Evolutionary conservation across 2,888 invertebrate species (phyloP).

Genomic region (Oasisia sp.): DNA sequence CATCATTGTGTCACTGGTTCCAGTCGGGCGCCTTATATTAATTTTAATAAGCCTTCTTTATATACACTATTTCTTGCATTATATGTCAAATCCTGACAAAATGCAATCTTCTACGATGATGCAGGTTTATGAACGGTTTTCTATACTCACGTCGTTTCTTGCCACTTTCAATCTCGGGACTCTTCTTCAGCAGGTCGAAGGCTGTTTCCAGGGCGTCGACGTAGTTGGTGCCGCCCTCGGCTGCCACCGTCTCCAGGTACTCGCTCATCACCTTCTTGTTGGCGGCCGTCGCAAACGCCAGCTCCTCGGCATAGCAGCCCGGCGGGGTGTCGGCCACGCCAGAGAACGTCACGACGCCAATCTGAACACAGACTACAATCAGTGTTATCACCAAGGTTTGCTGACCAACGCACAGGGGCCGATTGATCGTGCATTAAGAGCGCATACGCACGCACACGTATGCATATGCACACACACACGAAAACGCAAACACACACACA

Average conservation of each 20-base stretch:
- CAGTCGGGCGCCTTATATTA: no score
- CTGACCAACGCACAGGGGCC: no score
- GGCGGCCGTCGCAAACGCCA: neutral
- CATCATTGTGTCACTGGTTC: no score
- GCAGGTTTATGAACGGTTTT: neutral
- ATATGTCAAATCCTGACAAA: no score
- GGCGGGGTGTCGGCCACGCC: neutral
- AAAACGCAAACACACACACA: no score
- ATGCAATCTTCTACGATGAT: neutral
- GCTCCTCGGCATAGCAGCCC: neutral
- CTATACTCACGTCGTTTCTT: neutral
- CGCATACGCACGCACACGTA: no score
- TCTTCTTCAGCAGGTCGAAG: neutral
- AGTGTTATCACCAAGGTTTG: neutral
- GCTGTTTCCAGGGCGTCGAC: neutral
- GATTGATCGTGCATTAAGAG: no score
- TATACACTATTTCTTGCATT: no score
- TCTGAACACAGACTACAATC: neutral
- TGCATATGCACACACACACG: no score
- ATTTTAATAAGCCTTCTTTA: no score
- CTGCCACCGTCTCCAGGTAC: neutral
- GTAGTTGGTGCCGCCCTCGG: neutral
- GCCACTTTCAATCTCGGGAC: neutral
- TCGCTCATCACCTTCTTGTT: neutral
- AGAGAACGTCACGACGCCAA: neutral